A percentile compares a stretch with the other conserved stretches of the same genome.
These are phyloP conservation scores for Neolamprologus modestus DNA, from an alignment of 2,113 vertebrate genomes.

Conservation along the genomic window DNA sequence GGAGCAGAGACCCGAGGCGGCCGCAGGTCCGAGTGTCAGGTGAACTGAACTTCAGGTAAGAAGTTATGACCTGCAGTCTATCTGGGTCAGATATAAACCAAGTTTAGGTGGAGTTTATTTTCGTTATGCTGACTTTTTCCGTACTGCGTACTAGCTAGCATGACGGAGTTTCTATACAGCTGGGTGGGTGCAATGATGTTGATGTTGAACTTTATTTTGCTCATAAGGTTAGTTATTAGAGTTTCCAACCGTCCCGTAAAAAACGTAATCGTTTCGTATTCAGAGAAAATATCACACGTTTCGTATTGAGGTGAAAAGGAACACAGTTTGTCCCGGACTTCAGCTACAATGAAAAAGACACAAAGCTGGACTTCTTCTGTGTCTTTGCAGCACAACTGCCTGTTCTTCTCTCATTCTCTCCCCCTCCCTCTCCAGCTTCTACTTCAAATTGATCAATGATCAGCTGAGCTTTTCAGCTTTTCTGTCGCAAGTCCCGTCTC, in stretches of 20 bases:
- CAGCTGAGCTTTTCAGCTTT: background rate
- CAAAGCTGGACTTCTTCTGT: accelerated
- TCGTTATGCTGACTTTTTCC: accelerated
- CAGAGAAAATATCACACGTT: too few relatives aligned
- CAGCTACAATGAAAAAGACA: background rate
- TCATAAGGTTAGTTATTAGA: accelerated
- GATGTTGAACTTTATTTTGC: too few relatives aligned
- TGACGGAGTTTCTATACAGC: background rate
- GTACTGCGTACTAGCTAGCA: background rate
- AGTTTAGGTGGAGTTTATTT: background rate
- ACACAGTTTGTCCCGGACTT: accelerated
- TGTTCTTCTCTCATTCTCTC: accelerated
- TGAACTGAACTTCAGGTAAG: background rate
- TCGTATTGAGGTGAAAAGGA: too few relatives aligned
- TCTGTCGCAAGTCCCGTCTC: background rate
- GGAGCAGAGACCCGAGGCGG: accelerated
- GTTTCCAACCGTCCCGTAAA: accelerated
- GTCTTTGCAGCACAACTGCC: background rate
- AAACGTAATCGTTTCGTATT: too few relatives aligned
- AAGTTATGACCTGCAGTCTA: background rate
- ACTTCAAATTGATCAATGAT: background rate
- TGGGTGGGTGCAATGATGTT: too few relatives aligned
- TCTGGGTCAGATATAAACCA: background rate
- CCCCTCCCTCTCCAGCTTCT: background rate
- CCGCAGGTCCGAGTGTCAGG: accelerated